Percentiles rank a stretch among this genome's conserved stretches.
phyloP scores from a whole-genome alignment of 2,113 vertebrate genomes.

The Anoplopoma fimbria region DNA sequence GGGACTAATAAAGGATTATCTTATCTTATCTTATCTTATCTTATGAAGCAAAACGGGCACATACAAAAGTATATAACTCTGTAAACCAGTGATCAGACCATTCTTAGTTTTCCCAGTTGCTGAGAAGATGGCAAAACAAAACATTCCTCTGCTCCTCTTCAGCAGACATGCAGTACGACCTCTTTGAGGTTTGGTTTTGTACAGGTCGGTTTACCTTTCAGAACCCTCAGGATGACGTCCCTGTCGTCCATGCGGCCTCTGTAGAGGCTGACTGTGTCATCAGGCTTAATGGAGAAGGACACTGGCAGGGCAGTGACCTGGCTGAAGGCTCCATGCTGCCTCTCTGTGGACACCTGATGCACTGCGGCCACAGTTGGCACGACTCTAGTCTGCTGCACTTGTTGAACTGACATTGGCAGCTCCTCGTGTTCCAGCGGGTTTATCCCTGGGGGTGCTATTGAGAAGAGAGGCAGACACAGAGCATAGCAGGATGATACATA shows the following conservation, averaged over 20 bases:
- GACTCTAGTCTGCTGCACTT: slow-evolving; percentile 6
- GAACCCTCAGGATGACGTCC: slow-evolving; percentile 73
- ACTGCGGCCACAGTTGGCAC: slow-evolving; percentile 22
- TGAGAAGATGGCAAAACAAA: neutral
- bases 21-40: no score
- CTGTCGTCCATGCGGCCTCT: slow-evolving; percentile 75
- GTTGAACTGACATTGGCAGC: slow-evolving; percentile 71
- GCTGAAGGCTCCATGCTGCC: slow-evolving; percentile 62
- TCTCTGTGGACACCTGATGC: slow-evolving; percentile 49
- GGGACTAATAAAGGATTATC: no score
- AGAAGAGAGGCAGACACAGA: neutral
- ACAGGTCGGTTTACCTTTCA: slow-evolving; percentile 72
- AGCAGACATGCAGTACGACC: neutral
- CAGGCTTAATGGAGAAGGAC: slow-evolving; percentile 47
- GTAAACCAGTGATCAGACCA: neutral
- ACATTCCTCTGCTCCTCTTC: neutral
- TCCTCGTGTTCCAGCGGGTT: slow-evolving; percentile 82
- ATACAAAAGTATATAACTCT: neutral
- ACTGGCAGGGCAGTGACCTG: slow-evolving; percentile 62
- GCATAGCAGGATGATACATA: neutral
- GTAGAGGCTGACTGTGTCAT: slow-evolving; percentile 57
- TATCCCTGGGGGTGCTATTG: slow-evolving; percentile 79
- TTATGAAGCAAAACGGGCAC: neutral
- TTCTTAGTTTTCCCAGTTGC: neutral
- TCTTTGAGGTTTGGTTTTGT: neutral